Percentiles rank a stretch among this genome's conserved stretches.
These are phyloP conservation scores for Dipodomys ordii DNA, from an alignment of 2,113 vertebrate species.

Conservation along the genomic window DNA sequence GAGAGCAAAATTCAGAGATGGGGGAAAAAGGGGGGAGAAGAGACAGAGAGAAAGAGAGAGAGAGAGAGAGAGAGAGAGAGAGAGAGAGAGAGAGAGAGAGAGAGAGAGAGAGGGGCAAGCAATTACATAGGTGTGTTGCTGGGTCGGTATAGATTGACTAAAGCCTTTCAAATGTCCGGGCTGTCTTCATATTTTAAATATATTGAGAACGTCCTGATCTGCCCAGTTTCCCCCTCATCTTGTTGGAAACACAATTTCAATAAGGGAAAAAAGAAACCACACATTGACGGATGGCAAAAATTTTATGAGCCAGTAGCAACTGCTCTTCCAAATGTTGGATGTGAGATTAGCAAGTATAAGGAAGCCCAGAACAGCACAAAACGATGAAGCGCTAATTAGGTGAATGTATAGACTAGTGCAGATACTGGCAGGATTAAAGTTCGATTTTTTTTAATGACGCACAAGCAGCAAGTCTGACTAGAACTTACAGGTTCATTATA, in stretches of 20 bases:
- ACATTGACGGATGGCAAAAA: slow-evolving; percentile 4
- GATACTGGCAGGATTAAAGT: slow-evolving; percentile 58
- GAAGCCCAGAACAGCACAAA: slow-evolving; percentile 56
- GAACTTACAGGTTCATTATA: slow-evolving; percentile 57
- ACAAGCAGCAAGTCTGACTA: slow-evolving; percentile 42
- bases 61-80: too few species aligned
- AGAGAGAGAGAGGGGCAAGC: too few species aligned
- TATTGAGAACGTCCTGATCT: not conserved
- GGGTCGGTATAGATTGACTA: not conserved
- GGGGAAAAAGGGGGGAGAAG: too few species aligned
- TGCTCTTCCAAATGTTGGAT: slow-evolving; percentile 24
- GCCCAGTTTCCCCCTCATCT: not conserved
- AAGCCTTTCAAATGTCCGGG: not conserved
- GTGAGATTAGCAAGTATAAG: slow-evolving; percentile 34
- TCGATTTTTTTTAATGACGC: slow-evolving; percentile 77
- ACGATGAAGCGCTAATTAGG: slow-evolving; percentile 59
- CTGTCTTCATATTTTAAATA: slow-evolving; percentile 30
- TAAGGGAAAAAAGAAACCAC: not conserved
- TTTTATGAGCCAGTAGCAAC: slow-evolving; percentile 42
- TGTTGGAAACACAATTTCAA: slow-evolving; percentile 36
- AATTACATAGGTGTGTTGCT: not conserved
- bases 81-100: too few species aligned
- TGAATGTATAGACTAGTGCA: slow-evolving; percentile 49
- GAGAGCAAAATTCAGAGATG: too few species aligned
- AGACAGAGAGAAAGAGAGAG: too few species aligned